Conservation (phyloP, 2,113 vertebrate genomes). For the Taurulus bubalis region DNA sequence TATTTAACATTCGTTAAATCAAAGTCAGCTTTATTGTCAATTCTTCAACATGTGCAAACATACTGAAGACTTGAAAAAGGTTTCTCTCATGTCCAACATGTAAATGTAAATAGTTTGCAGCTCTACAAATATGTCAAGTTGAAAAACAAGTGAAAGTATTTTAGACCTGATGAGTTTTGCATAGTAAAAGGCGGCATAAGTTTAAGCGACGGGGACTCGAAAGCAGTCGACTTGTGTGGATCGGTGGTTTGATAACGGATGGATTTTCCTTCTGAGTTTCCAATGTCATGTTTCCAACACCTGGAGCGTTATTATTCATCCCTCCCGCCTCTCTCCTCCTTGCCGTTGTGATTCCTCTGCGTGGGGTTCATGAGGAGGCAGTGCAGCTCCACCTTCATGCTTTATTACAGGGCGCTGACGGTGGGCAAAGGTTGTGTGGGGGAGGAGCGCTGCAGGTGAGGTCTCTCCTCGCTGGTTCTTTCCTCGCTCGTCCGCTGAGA, state of each 20-base stretch:
- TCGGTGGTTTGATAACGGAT: background rate
- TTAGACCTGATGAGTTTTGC: background rate
- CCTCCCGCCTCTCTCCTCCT: too few species aligned
- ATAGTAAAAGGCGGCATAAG: background rate
- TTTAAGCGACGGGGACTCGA: background rate
- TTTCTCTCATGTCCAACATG: too few species aligned
- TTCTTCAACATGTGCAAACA: too few species aligned
- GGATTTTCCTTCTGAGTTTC: background rate
- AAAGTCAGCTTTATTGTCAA: too few species aligned
- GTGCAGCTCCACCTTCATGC: conserved; percentile 63
- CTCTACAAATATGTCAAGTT: background rate
- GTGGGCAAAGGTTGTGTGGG: conserved; percentile 70
- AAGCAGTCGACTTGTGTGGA: background rate
- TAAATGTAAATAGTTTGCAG: background rate
- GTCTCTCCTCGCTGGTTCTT: conserved; percentile 41
- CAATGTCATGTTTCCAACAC: too few species aligned
- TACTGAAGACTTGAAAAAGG: too few species aligned
- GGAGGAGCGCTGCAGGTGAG: conserved; percentile 82
- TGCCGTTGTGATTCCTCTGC: background rate
- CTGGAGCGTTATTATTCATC: too few species aligned
- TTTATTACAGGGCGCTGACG: conserved; percentile 50
- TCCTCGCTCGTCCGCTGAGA: conserved; percentile 25
- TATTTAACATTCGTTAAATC: background rate
- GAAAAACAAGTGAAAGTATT: background rate
- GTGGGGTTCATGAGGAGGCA: background rate